These are phyloP conservation scores for Phrynosoma blainvillii DNA, from an alignment of 2,113 vertebrate species.

Conservation along the genomic window DNA sequence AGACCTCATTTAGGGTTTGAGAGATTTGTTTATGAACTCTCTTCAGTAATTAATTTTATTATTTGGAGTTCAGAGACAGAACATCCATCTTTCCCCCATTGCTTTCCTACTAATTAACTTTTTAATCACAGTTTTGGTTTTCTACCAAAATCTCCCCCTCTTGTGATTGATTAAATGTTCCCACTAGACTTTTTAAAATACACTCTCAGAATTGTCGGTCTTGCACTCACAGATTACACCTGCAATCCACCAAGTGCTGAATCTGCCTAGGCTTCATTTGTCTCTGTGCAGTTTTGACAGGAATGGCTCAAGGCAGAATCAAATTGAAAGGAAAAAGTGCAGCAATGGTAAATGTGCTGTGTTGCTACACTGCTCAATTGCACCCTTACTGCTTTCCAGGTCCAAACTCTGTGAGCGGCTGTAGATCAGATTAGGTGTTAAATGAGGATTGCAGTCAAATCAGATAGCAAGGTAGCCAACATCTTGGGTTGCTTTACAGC, in stretches of 20 bases:
- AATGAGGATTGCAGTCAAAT: neutral
- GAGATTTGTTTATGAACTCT: conserved; percentile 34
- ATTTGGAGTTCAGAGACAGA: conserved; percentile 1
- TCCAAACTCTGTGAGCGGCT: neutral
- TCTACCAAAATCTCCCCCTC: conserved; percentile 12
- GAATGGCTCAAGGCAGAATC: neutral
- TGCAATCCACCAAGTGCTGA: neutral
- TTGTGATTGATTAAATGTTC: conserved; percentile 27
- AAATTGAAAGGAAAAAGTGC: neutral
- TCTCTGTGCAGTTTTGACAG: neutral
- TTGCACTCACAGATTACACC: neutral
- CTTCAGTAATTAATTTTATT: conserved; percentile 28
- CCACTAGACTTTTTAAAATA: conserved; percentile 15
- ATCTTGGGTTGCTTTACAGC: neutral
- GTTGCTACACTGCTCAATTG: neutral
- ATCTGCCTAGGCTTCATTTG: neutral
- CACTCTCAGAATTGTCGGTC: neutral
- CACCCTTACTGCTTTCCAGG: neutral
- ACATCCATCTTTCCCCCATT: conserved; percentile 33
- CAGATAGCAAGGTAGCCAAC: neutral
- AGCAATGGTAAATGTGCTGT: neutral
- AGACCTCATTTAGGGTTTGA: conserved; percentile 9
- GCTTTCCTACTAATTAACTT: conserved; percentile 25
- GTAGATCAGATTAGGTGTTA: neutral
- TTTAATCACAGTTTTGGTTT: conserved; percentile 19